Conservation (phyloP, 2,113 vertebrate genomes). For the Bubo blakistoni region DNA sequence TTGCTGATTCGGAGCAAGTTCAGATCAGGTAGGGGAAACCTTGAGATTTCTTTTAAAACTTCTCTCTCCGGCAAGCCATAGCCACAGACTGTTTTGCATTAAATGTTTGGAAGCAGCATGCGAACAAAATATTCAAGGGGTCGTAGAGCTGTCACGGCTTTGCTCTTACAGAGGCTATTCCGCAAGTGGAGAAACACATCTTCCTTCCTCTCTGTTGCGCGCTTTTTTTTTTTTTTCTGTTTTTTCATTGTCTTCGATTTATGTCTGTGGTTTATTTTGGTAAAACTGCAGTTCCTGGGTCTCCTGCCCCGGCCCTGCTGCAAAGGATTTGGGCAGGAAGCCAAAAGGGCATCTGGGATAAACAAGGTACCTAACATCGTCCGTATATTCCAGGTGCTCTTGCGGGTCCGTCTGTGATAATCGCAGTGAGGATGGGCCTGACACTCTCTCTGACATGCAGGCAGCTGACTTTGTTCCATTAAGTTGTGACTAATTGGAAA, state of each 20-base stretch:
- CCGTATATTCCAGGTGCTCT: neutral
- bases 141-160: neutral
- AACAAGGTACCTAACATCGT: neutral
- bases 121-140: neutral
- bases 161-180: slow-evolving; percentile 3
- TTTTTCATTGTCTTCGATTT: slow-evolving; percentile 25
- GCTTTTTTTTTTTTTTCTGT: neutral
- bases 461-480: slow-evolving; percentile 45
- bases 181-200: slow-evolving; percentile 1
- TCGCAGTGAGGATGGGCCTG: neutral
- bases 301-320: neutral
- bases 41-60: slow-evolving; percentile 57
- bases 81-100: slow-evolving; percentile 33
- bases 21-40: slow-evolving; percentile 93
- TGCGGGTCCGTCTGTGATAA: neutral
- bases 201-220: slow-evolving; percentile 25
- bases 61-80: slow-evolving; percentile 42
- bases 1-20: slow-evolving; percentile 99
- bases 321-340: neutral
- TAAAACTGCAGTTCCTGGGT: neutral
- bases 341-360: slow-evolving; percentile 5
- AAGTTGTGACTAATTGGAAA: slow-evolving; percentile 76
- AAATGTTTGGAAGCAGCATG: slow-evolving; percentile 9
- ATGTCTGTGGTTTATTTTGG: neutral
- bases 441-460: slow-evolving; percentile 20